Evolutionary conservation across 2,888 invertebrate genomes (phyloP).

Genomic region (Chrysopilus asiliformis): DNA sequence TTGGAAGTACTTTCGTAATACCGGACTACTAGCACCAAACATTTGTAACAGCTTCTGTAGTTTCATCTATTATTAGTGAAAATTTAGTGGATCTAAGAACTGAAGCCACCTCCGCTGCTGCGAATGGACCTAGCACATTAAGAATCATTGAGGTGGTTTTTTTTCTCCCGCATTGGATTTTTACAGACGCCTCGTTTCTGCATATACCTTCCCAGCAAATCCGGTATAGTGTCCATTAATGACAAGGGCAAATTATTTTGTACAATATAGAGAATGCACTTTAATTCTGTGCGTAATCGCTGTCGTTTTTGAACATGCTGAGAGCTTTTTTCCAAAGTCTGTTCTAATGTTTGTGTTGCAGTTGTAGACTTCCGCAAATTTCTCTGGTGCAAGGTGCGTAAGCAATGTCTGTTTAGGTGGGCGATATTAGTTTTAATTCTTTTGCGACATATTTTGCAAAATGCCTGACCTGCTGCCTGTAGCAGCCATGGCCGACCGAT

Average conservation of each 20-base stretch:
- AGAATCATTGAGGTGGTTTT: neutral
- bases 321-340: neutral
- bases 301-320: neutral
- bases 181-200: neutral
- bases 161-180: neutral
- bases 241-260: conserved; percentile 8
- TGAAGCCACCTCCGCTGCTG: neutral
- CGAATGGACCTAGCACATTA: neutral
- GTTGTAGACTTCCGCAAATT: too few species aligned
- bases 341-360: too few species aligned
- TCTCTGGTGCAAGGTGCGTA: too few species aligned
- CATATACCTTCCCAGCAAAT: neutral
- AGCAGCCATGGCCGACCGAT: neutral
- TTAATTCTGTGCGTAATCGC: conserved; percentile 1
- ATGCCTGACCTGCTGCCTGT: neutral
- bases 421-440: neutral
- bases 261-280: conserved; percentile 5
- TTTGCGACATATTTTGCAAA: neutral
- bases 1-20: conserved; percentile 1
- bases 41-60: conserved; percentile 8
- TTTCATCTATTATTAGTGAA: conserved; percentile 9
- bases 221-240: conserved; percentile 7
- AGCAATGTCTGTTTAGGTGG: neutral
- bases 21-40: conserved; percentile 7
- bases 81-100: neutral